Percentiles rank a stretch among this genome's conserved stretches.
Conservation (phyloP, 2,888 invertebrate genomes). For the Sinohyriopsis cumingii region DNA sequence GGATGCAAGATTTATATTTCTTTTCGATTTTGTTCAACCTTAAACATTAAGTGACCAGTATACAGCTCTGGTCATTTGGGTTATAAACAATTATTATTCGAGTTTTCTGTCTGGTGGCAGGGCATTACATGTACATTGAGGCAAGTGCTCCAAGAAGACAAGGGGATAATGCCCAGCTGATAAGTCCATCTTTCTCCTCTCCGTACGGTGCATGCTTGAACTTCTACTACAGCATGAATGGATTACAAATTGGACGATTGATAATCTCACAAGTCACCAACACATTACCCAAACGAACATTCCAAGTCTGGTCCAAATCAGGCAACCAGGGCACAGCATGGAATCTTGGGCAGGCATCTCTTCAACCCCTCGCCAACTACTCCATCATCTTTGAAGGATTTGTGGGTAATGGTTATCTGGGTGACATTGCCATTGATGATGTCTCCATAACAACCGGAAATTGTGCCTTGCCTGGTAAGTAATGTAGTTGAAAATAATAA, state of each 20-base stretch:
- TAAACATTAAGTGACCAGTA: too few relatives aligned
- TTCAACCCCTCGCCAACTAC: slow-evolving; percentile 40
- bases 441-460: slow-evolving; percentile 50
- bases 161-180: slow-evolving; percentile 74
- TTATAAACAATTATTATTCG: not conserved
- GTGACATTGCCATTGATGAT: slow-evolving; percentile 67
- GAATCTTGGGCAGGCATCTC: slow-evolving; percentile 47
- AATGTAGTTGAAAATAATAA: not conserved
- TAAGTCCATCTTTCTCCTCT: slow-evolving; percentile 38
- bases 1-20: too few relatives aligned
- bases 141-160: slow-evolving; percentile 75
- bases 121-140: slow-evolving; percentile 63
- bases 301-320: slow-evolving; percentile 36
- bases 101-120: slow-evolving; percentile 29
- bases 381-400: slow-evolving; percentile 61
- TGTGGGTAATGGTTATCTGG: slow-evolving; percentile 47
- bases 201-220: slow-evolving; percentile 54
- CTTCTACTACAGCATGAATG: slow-evolving; percentile 68
- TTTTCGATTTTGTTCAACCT: too few relatives aligned
- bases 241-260: slow-evolving; percentile 55
- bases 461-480: slow-evolving; percentile 50
- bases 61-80: too few relatives aligned
- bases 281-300: slow-evolving; percentile 4
- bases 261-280: slow-evolving; percentile 30
- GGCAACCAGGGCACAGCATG: slow-evolving; percentile 52